A percentile compares a stretch with the other conserved stretches of the same genome.
These are phyloP conservation scores for Callyntrura sp. DNA, from an alignment of 2,888 invertebrate genomes.

Conservation along the genomic window DNA sequence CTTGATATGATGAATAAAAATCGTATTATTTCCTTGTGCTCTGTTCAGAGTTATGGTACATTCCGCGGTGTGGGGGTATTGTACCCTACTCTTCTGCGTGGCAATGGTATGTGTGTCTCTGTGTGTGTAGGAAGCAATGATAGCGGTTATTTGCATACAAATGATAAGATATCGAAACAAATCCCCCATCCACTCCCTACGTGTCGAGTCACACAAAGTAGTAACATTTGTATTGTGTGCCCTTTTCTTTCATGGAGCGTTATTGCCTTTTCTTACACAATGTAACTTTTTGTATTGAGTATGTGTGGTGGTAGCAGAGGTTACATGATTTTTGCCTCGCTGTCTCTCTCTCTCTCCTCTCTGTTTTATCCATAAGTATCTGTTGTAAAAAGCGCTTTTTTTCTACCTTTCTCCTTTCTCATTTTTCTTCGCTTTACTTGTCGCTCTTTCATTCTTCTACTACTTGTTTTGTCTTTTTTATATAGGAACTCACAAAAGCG, in stretches of 20 bases:
- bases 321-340: too few relatives aligned
- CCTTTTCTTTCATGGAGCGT: background rate
- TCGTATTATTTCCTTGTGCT: constrained; percentile 8
- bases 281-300: too few relatives aligned
- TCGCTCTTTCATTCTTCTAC: too few relatives aligned
- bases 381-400: background rate
- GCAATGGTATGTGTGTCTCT: too few relatives aligned
- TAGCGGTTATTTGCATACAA: constrained; percentile 68
- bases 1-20: constrained; percentile 40
- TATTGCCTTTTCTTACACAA: constrained; percentile 3
- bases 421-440: background rate
- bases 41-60: too few relatives aligned
- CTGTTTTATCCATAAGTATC: background rate
- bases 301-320: too few relatives aligned
- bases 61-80: too few relatives aligned
- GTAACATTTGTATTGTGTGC: background rate
- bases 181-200: constrained; percentile 39
- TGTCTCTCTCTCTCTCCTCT: too few relatives aligned
- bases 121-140: constrained; percentile 12
- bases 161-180: constrained; percentile 74
- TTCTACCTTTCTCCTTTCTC: background rate
- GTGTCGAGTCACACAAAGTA: background rate
- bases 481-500: constrained; percentile 68
- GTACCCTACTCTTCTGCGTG: too few relatives aligned
- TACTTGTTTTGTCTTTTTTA: constrained; percentile 24